A percentile compares a stretch with the other conserved stretches of the same genome.
These are phyloP conservation scores for Synergus laeviventris DNA, from an alignment of 2,888 invertebrate species.

Conservation along the genomic window DNA sequence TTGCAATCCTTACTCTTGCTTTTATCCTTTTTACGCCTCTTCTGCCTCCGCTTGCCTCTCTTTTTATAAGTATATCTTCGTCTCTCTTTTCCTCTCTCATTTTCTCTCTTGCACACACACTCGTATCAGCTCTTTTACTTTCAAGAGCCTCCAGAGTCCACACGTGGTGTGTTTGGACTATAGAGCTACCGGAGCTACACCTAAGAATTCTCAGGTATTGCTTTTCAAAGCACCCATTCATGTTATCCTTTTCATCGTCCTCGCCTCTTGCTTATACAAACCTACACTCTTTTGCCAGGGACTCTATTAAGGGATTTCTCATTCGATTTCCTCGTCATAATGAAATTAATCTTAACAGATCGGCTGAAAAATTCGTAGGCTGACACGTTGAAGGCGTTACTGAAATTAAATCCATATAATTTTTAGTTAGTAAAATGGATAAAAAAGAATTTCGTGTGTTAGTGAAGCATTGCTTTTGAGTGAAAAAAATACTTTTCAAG, in stretches of 20 bases:
- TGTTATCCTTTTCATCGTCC: constrained; percentile 37
- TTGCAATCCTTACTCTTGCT: constrained; percentile 37
- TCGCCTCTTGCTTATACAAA: constrained; percentile 36
- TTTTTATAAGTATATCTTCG: constrained; percentile 3
- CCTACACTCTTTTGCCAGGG: constrained; percentile 15
- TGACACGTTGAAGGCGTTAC: too few relatives aligned
- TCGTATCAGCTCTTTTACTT: constrained; percentile 31
- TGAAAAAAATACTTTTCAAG: too few relatives aligned
- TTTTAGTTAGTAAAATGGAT: too few relatives aligned
- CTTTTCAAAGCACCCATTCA: constrained; percentile 40
- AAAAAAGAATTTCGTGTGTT: too few relatives aligned
- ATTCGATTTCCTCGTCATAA: constrained; percentile 29
- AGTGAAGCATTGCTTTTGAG: too few relatives aligned
- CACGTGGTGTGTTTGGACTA: constrained; percentile 15
- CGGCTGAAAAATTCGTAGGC: too few relatives aligned
- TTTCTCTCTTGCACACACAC: constrained; percentile 34
- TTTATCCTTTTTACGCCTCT: constrained; percentile 42
- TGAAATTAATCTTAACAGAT: constrained; percentile 8
- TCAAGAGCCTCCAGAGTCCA: constrained; percentile 11
- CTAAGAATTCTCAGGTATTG: constrained; percentile 39
- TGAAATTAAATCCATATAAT: too few relatives aligned
- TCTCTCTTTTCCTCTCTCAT: constrained; percentile 5
- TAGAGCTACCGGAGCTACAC: constrained; percentile 31
- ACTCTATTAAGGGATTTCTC: constrained; percentile 33
- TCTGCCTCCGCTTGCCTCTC: constrained; percentile 40